Conservation (phyloP, 2,113 vertebrate species). For the Microcebus lehilahytsara region DNA sequence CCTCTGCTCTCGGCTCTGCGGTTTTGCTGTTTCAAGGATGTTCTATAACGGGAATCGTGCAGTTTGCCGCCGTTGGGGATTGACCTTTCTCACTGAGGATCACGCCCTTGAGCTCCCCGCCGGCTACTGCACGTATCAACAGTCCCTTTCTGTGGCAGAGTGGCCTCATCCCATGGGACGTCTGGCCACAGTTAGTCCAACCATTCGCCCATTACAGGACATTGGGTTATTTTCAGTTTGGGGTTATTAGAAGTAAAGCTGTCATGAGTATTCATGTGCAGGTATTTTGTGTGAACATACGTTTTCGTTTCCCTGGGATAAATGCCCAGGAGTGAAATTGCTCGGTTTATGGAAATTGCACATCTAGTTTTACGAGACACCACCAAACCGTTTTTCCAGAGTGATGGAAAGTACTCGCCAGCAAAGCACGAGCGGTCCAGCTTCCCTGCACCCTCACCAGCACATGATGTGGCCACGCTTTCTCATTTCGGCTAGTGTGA, state of each 20-base stretch:
- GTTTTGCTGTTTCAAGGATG: too few species aligned
- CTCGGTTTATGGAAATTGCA: not conserved
- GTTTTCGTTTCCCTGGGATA: too few species aligned
- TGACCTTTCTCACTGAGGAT: not conserved
- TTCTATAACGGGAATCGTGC: not conserved
- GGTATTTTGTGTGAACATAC: not conserved
- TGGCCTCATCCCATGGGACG: rapidly evolving
- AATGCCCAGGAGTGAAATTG: not conserved
- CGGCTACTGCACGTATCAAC: rapidly evolving
- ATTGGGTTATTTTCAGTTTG: not conserved
- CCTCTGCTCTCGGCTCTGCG: not conserved
- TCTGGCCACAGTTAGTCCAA: rapidly evolving
- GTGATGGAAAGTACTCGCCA: rapidly evolving
- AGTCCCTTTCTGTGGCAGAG: rapidly evolving
- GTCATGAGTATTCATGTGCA: not conserved
- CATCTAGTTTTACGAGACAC: not conserved
- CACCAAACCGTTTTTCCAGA: not conserved
- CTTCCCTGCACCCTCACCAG: rapidly evolving
- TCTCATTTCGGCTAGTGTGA: not conserved
- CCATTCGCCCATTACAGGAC: not conserved
- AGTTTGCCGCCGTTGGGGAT: too few species aligned
- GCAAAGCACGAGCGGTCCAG: rapidly evolving
- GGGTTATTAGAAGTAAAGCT: not conserved
- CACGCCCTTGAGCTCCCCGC: too few species aligned
- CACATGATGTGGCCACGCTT: rapidly evolving